Evolutionary conservation across 2,888 invertebrate species (phyloP), one percentile per base, ranked within the genome.

Genomic region (Leptinotarsa tumamoca): DNA sequence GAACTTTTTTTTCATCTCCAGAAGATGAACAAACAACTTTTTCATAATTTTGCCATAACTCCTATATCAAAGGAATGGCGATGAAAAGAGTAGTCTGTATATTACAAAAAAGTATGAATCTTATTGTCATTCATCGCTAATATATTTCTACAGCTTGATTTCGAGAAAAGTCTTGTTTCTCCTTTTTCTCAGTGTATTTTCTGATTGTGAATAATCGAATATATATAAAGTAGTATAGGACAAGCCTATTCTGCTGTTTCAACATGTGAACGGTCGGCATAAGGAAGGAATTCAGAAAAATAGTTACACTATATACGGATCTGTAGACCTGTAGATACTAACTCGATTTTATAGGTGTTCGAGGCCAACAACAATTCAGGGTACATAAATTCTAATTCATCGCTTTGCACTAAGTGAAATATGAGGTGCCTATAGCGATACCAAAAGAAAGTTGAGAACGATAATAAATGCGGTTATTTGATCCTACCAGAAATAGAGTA

Each of bases 391-490:
- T 63, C 63, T 63, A 27, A 43, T 58, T 58, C 63, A 33, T 63
- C 43, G 33, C n/a, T 63, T 63, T 43, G 63, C 63, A 63, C 63
- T 43, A 58, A 63, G 63, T 63, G 43, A 63, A 63, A 23, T 58
- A 58, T 58, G 21, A 43, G 43, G 27, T 14, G 15, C n/a, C n/a
- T 43, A 33, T n/a, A 5, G 15, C 63, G 4, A 63, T n/a, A 63
- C 17, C 63, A 27, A 63, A 61, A 63, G 33, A 63, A 63, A 63
- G 33, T 14, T 63, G 33, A 43, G 63, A 63, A 18, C 63, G 15
- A 33, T n/a, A 27, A 27, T 63, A 63, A 63, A 63, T 63, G 17
- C 63, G 15, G 63, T 63, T 63, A 63, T 63, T 63, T 17, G 63
- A 63, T 63, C 2, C 17, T 43, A 13, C 43, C 7, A n/a, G n/a